Evolutionary conservation across 1,140 invertebrate genomes (phyloP), one percentile per base, ranked within the genome.

Genomic region (Potamilus streckersoni): DNA sequence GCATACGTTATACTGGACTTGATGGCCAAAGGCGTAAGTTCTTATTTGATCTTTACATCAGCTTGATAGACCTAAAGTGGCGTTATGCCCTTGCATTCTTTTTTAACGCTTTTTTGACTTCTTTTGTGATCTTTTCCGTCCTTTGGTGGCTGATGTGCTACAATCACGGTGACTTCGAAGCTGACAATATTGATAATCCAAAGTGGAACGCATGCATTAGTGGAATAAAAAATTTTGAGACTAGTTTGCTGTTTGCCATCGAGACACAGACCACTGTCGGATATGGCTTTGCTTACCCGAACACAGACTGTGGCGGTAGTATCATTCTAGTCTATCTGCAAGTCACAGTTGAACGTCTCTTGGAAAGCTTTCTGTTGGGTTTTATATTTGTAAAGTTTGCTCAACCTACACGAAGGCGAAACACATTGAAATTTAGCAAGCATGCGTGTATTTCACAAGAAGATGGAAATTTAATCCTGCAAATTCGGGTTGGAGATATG

Each of bases 61-160:
- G 84, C 17, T 71, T 88, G 19, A 80, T 88, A 20, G 87, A 88
- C 59, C 73, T 88, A 31, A 95, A 98, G 89, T 99, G 98, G 97
- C 93, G 97, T n/a, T 99, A 97, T 95, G 98, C 97, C 1, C 90
- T 99, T 23, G 91, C 98, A 56, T 94, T 96, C 63, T 98, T 99
- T 86, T 95, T 95, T 0, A 91, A 98, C 82, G 95, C 95, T 55
- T 99, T 99, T 86, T 92, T 98, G 38, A 88, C 97, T 2, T 96
- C 95, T 1, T 99, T 97, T 96, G 89, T 98, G 4, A 91, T 93
- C 12, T 99, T 99, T 89, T 96, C 96, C 0, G 90, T 95, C 13
- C 93, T 98, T 69, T 99, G 97, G 96, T 99, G 96, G 94, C 89
- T 98, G 23, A 97, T 99, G 76, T 93, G 94, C 15, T 96, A 95